Conservation (phyloP, 1,140 invertebrate genomes). For the Trigoniulus corallinus region DNA sequence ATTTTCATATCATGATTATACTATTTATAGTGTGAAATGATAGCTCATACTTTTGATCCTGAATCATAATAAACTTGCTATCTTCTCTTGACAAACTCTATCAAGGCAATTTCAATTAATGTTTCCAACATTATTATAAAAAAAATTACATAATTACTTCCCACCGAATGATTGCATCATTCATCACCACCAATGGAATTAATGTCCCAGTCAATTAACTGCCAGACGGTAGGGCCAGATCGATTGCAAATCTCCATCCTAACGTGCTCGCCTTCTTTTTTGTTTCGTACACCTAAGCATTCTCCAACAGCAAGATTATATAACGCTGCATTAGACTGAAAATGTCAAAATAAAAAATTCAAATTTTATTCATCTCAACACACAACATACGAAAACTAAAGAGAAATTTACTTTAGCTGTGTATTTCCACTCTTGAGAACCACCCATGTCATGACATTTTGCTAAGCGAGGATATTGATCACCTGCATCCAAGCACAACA, state of each 20-base stretch:
- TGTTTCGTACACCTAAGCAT: conserved; percentile 39
- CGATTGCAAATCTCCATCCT: conserved; percentile 19
- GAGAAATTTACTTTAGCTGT: conserved; percentile 38
- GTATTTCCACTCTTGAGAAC: conserved; percentile 74
- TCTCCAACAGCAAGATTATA: conserved; percentile 74
- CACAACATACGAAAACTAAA: neutral
- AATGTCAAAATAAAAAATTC: conserved; percentile 7
- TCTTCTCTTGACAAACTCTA: no score
- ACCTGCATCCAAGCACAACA: conserved; percentile 65
- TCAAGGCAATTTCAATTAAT: no score
- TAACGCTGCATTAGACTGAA: conserved; percentile 48
- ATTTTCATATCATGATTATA: no score
- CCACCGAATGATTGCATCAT: no score
- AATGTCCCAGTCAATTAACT: neutral
- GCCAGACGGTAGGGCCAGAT: conserved; percentile 1
- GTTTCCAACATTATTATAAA: no score
- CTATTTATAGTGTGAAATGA: no score
- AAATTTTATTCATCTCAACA: neutral
- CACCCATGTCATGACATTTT: conserved; percentile 84
- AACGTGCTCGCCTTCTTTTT: conserved; percentile 14
- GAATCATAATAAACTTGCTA: no score
- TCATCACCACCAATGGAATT: neutral
- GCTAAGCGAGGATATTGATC: conserved; percentile 45
- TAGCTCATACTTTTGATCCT: no score
- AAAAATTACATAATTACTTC: no score